phyloP scores from a whole-genome alignment of 2,113 vertebrate species.

The Delphinapterus leucas region DNA sequence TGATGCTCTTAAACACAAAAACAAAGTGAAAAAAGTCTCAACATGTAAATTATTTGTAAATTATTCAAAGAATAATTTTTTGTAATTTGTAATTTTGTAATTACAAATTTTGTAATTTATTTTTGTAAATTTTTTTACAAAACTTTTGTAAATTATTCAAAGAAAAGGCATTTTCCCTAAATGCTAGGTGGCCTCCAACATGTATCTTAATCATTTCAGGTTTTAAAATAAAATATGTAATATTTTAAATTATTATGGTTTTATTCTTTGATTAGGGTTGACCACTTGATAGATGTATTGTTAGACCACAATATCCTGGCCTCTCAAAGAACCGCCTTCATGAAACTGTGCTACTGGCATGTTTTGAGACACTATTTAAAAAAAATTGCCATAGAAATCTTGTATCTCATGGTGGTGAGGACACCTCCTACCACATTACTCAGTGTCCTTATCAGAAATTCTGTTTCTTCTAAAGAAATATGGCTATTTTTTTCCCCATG shows the following conservation, averaged over 20 bases:
- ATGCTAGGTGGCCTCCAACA: neutral
- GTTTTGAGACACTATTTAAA: neutral
- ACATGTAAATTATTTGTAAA: neutral
- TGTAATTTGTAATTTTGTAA: no score
- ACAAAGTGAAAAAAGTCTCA: neutral
- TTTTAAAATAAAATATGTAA: neutral
- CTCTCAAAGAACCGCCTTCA: neutral
- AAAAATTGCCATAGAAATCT: neutral
- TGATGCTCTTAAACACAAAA: neutral
- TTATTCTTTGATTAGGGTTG: neutral
- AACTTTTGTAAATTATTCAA: neutral
- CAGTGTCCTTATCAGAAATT: neutral
- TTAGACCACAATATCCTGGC: neutral
- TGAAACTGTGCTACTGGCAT: neutral
- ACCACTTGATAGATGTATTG: neutral
- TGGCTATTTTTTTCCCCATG: neutral
- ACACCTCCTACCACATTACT: neutral
- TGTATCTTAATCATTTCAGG: neutral
- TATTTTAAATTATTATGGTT: neutral
- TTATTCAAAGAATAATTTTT: slow-evolving; percentile 30
- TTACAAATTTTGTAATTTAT: no score
- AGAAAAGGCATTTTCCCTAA: slow-evolving; percentile 17
- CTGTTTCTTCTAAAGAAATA: neutral
- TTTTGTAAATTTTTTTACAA: no score
- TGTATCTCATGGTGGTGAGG: neutral